Evolutionary conservation across 2,113 vertebrate species (phyloP), one percentile per base, ranked within the genome.

Genomic region (Rhinoderma darwinii): DNA sequence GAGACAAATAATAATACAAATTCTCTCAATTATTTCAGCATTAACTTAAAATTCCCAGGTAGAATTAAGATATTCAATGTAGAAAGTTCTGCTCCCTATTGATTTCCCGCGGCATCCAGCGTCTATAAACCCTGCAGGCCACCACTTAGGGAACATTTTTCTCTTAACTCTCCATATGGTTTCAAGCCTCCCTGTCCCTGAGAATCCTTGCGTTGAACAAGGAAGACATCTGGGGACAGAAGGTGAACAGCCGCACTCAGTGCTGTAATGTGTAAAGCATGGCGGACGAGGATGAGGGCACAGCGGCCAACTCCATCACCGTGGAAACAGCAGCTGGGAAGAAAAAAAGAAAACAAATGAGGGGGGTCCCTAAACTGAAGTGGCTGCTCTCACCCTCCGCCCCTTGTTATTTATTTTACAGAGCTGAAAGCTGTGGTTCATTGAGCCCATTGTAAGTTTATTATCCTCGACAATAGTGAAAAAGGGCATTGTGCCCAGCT

Each of bases 181-280:
- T 84, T 89, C 86, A 87, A 90, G 90, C 50, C 32, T 89, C 90
- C 90, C 90, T 91, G 90, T 93, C 93, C 90, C 94, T 90, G 89
- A 86, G 89, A 86, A 78, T 89, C 90, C 91, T 32, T 87, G 90
- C 86, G 59, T 83, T 89, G 89, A 89, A 91, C 89, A 93, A 95
- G 95, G 92, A 93, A 90, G 89, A 93, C 96, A 96, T 95, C 96
- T 96, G 96, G 95, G 94, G 93, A 91, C 93, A 92, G 84, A 89
- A 88, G 89, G 84, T 44, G 83, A 89, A 88, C 90, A 91, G 91
- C 89, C 88, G 91, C 92, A 78, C n/a, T 47, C 59, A 30, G 90
- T 90, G 83, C 91, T 80, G 90, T 88, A 7, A 20, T 88, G 89
- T 91, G 91, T 92, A 82, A 84, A 90, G 89, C 20, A 81, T 84